Base-by-base conservation (phyloP, 1,140 invertebrate genomes). In the Leguminivora glycinivorella region DNA sequence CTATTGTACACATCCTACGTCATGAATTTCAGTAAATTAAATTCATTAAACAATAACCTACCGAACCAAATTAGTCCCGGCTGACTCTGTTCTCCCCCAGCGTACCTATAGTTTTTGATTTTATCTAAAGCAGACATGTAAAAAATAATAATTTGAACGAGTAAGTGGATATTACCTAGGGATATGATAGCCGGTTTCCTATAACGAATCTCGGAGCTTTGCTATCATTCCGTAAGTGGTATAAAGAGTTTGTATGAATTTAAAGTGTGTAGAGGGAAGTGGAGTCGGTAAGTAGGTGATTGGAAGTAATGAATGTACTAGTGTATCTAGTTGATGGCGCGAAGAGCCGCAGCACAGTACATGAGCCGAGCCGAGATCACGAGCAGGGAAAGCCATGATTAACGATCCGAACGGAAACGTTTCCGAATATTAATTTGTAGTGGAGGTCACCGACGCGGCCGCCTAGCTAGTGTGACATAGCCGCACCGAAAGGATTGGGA, bases 401-500 rank as follows among this genome's bases (percentile, higher is more conserved):
- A 89, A 90, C 85, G 88, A 90, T 87, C 81, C 77, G 69, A 83
- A 87, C 82, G 81, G 85, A 87, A 89, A 86, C 85, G 83, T 85
- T 88, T 86, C 81, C 83, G 88, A 89, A 91, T 91, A 91, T 91
- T 91, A 91, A 91, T 91, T 91, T 89, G 85, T 88, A 88, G 84
- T 90, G 80, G 85, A 87, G 87, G 84, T 90, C 86, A 88, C 84
- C 83, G 76, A 70, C 75, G 78, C 83, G 76, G 71, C 75, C 76
- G 77, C 76, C 80, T 82, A 80, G 83, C 86, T 81, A 91, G 84
- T 89, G 88, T 91, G 88, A 89, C 88, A 89, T 78, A 76, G 84
- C 82, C 80, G 77, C 81, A 81, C 77, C 85, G 87, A 90, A 90
- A 90, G 88, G 88, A 90, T 90, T 90, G 85, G 85, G 80, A 81